Base-by-base conservation (phyloP, 1,140 invertebrate genomes). In the Bombus sylvicola region DNA sequence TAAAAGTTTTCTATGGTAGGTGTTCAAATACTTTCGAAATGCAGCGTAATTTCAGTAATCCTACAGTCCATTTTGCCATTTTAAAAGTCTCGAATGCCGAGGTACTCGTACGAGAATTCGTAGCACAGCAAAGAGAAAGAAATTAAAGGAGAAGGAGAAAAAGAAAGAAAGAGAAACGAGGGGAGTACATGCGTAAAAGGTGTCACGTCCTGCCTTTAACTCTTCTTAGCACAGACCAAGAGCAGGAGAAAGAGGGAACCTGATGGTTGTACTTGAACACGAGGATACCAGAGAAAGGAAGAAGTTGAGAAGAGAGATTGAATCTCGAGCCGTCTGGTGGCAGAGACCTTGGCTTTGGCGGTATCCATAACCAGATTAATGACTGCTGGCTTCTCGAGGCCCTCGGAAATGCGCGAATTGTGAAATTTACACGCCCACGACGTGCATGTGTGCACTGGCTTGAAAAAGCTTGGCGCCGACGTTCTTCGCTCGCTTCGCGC, bases 311-410 rank as follows among this genome's bases (percentile, higher is more conserved):
- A 69, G 53, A 69, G 41, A 31, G 73, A 80, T 78, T 64, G 87
- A 73, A 86, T 81, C 83, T 83, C 76, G 74, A 81, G 62, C 74
- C 53, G 83, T 79, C 76, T 80, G 64, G 43, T 86, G 84, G 80
- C 84, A 62, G 75, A 79, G 87, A 92, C 91, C 91, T 92, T 91
- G 91, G 89, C 89, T 92, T 88, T 92, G 89, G 85, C 88, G 89
- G 91, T 86, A 68, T 81, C 83, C 85, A 87, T 87, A 91, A 87
- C 84, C 82, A 87, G 86, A 92, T 92, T 92, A 92, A 92, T 88
- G 85, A 87, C 84, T 73, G 66, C 57, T 34, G 69, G 39, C 68
- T 22, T 28, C 71, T 66, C 39, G 53, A 75, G 80, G 66, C 64
- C 64, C 75, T 75, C 31, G 71, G 28, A 66, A 69, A 83, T 74